Percentiles rank a stretch among this genome's conserved stretches.
Conservation (phyloP, 2,113 vertebrate genomes). For the Micromys minutus region DNA sequence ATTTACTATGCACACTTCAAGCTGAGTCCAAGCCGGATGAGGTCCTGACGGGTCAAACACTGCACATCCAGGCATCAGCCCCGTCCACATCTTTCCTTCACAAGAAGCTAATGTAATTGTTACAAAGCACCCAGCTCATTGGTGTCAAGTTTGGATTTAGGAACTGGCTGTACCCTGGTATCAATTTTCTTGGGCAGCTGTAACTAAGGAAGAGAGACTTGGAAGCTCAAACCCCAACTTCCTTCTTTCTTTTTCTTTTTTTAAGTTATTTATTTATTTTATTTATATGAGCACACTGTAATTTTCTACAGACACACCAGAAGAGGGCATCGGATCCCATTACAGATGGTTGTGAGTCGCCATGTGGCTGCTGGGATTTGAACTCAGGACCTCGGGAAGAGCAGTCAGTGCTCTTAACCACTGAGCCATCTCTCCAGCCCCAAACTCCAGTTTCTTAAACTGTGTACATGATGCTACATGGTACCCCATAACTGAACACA, state of each 20-base stretch:
- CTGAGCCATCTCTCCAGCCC: too few relatives aligned
- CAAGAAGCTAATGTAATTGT: neutral
- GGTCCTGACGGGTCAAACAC: neutral
- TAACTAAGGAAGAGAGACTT: neutral
- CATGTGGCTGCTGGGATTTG: too few relatives aligned
- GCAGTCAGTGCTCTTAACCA: too few relatives aligned
- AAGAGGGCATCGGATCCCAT: too few relatives aligned
- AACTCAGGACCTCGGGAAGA: too few relatives aligned
- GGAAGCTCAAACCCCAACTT: neutral
- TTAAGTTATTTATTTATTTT: too few relatives aligned
- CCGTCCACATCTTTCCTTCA: neutral
- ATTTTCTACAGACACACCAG: too few relatives aligned
- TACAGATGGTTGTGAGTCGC: too few relatives aligned
- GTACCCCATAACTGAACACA: neutral
- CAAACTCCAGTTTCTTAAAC: neutral
- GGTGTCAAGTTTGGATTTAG: neutral
- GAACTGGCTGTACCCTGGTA: neutral
- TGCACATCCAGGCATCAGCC: neutral
- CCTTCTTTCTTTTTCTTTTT: too few relatives aligned
- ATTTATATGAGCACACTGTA: too few relatives aligned
- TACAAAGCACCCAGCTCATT: neutral
- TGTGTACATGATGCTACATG: neutral
- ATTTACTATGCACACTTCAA: neutral
- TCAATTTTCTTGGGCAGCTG: neutral
- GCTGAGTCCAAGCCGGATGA: rapidly evolving